Percentiles rank a stretch among this genome's conserved stretches.
Conservation (phyloP, 1,140 invertebrate genomes). For the Lepidurus couesii region DNA sequence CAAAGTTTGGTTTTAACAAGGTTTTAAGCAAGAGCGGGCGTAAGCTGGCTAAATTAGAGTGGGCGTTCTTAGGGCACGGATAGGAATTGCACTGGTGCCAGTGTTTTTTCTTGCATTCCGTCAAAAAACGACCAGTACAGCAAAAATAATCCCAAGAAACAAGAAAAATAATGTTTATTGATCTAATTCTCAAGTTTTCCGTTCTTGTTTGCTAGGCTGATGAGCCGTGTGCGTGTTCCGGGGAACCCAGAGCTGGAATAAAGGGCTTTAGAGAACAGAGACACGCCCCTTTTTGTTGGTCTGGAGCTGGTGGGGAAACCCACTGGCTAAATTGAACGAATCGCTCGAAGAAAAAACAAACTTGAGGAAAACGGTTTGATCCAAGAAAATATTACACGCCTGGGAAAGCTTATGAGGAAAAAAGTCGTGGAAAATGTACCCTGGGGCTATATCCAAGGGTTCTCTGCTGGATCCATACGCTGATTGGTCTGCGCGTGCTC, state of each 20-base stretch:
- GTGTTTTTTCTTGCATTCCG: too few relatives aligned
- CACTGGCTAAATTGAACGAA: background rate
- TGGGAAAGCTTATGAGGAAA: background rate
- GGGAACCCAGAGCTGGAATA: background rate
- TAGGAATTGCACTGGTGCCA: too few relatives aligned
- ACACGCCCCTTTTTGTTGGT: background rate
- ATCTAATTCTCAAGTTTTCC: background rate
- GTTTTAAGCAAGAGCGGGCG: too few relatives aligned
- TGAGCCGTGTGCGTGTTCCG: background rate
- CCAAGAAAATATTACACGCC: background rate
- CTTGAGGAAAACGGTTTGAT: constrained; percentile 3
- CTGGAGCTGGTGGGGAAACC: background rate
- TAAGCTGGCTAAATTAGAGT: too few relatives aligned
- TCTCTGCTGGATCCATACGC: background rate
- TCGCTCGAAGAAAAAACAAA: background rate
- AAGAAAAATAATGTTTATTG: constrained; percentile 3
- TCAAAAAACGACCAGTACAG: background rate
- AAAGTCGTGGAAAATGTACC: background rate
- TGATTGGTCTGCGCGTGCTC: constrained; percentile 7
- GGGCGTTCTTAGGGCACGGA: too few relatives aligned
- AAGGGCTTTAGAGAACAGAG: background rate
- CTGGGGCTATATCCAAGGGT: background rate
- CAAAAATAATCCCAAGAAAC: background rate
- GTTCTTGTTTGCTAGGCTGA: constrained; percentile 1
- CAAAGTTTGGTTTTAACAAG: too few relatives aligned